Conservation (phyloP, 2,113 vertebrate genomes). For the Cygnus atratus region DNA sequence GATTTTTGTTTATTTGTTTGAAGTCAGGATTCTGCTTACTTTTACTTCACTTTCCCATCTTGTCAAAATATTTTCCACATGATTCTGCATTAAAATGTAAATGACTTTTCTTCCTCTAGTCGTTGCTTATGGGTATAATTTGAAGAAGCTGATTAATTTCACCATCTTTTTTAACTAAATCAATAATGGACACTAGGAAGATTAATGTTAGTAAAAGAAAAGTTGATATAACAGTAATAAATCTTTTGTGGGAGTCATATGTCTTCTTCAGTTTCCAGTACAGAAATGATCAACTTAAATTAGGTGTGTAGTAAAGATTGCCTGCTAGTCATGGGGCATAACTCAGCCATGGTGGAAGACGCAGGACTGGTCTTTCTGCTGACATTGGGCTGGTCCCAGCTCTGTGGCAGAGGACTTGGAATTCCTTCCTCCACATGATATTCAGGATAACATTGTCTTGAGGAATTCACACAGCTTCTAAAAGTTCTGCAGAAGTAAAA, state of each 20-base stretch:
- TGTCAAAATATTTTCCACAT: slow-evolving; percentile 54
- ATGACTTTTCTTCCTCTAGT: neutral
- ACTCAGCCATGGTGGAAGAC: neutral
- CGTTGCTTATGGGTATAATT: slow-evolving; percentile 47
- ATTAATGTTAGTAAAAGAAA: slow-evolving; percentile 33
- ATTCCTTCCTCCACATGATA: rapidly evolving
- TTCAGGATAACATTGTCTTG: neutral
- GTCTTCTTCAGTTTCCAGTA: neutral
- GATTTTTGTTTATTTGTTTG: neutral
- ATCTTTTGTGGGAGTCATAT: neutral
- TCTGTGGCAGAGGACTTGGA: neutral
- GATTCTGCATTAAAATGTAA: slow-evolving; percentile 61
- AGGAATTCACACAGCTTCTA: neutral
- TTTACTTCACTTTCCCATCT: slow-evolving; percentile 7
- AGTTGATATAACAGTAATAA: neutral
- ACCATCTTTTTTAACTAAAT: slow-evolving; percentile 1
- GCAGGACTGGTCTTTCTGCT: neutral
- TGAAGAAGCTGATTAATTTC: slow-evolving; percentile 54
- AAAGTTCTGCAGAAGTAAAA: neutral
- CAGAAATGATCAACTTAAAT: neutral
- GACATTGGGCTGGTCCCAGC: no score
- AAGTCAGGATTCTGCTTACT: neutral
- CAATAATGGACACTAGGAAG: slow-evolving; percentile 39
- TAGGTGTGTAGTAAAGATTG: neutral
- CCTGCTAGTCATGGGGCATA: neutral